A percentile compares a stretch with the other conserved stretches of the same genome.
These are phyloP conservation scores for Diadophis punctatus DNA, from an alignment of 2,113 vertebrate genomes.

Conservation along the genomic window DNA sequence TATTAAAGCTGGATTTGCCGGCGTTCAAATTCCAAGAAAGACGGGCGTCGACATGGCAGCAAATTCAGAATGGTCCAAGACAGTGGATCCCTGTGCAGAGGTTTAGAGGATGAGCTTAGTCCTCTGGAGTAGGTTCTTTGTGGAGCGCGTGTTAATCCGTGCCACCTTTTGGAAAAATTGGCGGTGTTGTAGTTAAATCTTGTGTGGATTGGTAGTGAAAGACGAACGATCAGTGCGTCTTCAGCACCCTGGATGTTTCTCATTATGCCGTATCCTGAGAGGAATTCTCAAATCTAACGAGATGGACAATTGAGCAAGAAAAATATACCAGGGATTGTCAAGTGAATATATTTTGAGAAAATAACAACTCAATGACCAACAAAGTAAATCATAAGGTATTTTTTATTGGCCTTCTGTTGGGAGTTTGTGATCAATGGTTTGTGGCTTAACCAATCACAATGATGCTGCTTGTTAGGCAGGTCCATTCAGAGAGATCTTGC, in stretches of 20 bases:
- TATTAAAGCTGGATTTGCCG: background rate
- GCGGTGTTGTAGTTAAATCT: background rate
- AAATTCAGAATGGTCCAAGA: background rate
- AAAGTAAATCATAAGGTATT: background rate
- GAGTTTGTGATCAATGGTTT: background rate
- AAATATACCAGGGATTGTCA: background rate
- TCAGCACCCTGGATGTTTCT: background rate
- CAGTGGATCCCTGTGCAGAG: background rate
- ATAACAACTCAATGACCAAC: background rate
- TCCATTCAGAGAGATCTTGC: background rate
- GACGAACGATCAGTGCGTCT: background rate
- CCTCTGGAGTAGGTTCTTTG: background rate
- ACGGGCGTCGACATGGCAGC: background rate
- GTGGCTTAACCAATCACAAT: background rate
- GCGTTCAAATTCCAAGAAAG: background rate
- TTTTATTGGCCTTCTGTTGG: background rate
- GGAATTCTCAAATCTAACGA: background rate
- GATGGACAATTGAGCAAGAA: background rate
- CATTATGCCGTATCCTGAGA: background rate
- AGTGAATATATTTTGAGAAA: background rate
- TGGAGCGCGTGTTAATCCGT: background rate
- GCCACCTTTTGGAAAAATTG: background rate
- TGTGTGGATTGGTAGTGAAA: background rate
- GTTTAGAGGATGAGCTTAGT: background rate
- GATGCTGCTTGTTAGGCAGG: background rate